A percentile compares a stretch with the other conserved stretches of the same genome.
These are phyloP conservation scores for Microplitis mediator DNA, from an alignment of 1,140 invertebrate genomes.

Conservation along the genomic window DNA sequence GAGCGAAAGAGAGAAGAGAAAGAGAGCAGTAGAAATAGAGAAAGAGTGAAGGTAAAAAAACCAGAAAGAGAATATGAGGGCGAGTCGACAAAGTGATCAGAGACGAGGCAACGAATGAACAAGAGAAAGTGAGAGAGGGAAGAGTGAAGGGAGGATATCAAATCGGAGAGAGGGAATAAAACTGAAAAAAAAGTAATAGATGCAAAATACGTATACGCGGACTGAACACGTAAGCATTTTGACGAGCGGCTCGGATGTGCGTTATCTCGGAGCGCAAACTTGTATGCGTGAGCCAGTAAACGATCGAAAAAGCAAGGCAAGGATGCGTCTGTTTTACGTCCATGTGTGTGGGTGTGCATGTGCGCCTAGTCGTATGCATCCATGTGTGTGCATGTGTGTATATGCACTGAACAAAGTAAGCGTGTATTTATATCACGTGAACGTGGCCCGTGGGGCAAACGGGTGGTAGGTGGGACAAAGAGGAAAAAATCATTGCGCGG, in stretches of 20 bases:
- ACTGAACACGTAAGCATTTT: background rate
- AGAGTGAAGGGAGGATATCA: conserved; percentile 15
- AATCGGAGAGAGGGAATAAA: conserved; percentile 9
- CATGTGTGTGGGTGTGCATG: background rate
- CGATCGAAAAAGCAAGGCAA: conserved; percentile 30
- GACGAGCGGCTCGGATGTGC: background rate
- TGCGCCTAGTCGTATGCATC: conserved; percentile 18
- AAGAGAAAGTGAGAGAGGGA: conserved; percentile 9
- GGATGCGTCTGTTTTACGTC: background rate
- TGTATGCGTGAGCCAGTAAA: conserved; percentile 28
- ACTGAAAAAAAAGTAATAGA: conserved; percentile 20
- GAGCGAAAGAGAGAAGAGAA: conserved; percentile 9
- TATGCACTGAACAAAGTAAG: conserved; percentile 27
- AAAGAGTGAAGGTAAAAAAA: background rate
- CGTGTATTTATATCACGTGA: conserved; percentile 22
- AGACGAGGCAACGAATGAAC: background rate
- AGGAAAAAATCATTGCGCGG: conserved; percentile 65
- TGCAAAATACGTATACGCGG: conserved; percentile 10
- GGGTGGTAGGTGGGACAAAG: conserved; percentile 54
- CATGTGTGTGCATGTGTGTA: conserved; percentile 22
- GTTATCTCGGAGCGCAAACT: background rate
- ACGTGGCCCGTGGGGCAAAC: conserved; percentile 53
- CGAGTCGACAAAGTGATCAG: background rate
- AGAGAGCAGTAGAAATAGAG: background rate
- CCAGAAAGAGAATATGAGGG: conserved; percentile 4